A percentile compares a stretch with the other conserved stretches of the same genome.
phyloP scores from a whole-genome alignment of 2,113 vertebrate species.

The Protobothrops flavoviridis region DNA sequence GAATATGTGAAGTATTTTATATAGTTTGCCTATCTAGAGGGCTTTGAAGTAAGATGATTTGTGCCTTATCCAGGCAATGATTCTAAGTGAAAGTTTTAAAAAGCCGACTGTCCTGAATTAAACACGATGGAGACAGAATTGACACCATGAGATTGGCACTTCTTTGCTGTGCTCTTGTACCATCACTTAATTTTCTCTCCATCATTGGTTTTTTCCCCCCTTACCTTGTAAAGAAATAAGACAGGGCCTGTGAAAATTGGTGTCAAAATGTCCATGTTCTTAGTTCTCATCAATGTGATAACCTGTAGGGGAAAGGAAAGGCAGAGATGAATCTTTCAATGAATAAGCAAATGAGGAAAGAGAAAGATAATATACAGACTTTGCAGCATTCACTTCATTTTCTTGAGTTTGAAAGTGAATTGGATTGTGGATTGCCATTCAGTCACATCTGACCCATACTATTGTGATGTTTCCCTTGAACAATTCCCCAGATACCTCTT shows the following conservation, averaged over 20 bases:
- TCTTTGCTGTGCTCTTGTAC: not conserved
- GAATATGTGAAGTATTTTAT: not conserved
- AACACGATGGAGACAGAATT: not conserved
- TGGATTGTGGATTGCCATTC: not conserved
- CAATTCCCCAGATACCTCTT: no score
- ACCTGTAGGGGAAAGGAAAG: conserved; percentile 3
- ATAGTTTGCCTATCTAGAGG: not conserved
- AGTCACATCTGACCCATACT: not conserved
- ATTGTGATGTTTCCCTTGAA: no score
- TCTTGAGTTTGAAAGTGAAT: not conserved
- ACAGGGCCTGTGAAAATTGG: not conserved
- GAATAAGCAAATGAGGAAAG: not conserved
- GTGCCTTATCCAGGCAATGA: not conserved
- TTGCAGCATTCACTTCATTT: not conserved
- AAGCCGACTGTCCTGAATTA: not conserved
- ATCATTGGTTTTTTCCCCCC: not conserved
- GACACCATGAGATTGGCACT: not conserved
- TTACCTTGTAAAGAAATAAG: not conserved
- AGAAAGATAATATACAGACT: not conserved
- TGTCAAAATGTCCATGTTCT: not conserved
- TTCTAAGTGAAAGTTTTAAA: conserved; percentile 14
- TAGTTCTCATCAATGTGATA: not conserved
- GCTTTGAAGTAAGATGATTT: conserved; percentile 6
- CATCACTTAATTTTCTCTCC: conserved; percentile 27
- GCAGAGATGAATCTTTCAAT: conserved; percentile 1